A percentile compares a stretch with the other conserved stretches of the same genome.
These are phyloP conservation scores for Halichondria panicea DNA, from an alignment of 37 sponge, comb jelly and placozoan species.

Conservation along the genomic window DNA sequence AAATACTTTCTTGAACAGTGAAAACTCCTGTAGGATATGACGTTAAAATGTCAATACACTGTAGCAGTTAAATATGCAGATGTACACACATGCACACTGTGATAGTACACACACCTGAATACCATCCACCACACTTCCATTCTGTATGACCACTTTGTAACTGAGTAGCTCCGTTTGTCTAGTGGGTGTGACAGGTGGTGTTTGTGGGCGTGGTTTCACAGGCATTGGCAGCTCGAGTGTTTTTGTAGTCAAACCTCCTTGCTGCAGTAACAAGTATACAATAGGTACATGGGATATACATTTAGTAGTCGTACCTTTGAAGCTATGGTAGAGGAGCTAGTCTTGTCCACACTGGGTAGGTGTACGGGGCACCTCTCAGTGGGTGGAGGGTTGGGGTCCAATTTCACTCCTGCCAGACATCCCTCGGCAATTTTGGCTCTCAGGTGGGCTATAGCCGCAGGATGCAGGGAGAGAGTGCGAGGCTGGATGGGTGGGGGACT, in stretches of 20 bases:
- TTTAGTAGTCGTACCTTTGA: background rate
- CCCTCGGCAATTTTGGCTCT: slow-evolving; percentile 1
- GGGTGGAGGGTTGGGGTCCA: background rate
- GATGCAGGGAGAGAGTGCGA: background rate
- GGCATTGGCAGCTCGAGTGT: background rate
- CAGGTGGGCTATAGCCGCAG: background rate
- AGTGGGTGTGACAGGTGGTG: background rate
- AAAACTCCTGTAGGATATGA: background rate
- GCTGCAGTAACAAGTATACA: background rate
- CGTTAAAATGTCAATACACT: too few species aligned
- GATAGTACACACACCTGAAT: background rate
- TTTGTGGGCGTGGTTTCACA: background rate
- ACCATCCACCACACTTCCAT: slow-evolving; percentile 1
- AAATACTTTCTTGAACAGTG: background rate
- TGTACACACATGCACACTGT: background rate
- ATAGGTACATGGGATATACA: background rate
- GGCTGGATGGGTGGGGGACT: slow-evolving; percentile 79
- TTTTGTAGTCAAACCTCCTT: background rate
- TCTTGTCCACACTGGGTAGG: background rate
- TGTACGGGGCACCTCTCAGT: background rate
- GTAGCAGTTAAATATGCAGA: background rate
- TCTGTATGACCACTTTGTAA: slow-evolving; percentile 2
- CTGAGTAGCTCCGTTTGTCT: background rate
- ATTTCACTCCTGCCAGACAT: slow-evolving; percentile 14
- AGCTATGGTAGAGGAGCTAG: background rate